Base-by-base conservation (phyloP, 1,140 invertebrate genomes). In the Streblospio benedicti region DNA sequence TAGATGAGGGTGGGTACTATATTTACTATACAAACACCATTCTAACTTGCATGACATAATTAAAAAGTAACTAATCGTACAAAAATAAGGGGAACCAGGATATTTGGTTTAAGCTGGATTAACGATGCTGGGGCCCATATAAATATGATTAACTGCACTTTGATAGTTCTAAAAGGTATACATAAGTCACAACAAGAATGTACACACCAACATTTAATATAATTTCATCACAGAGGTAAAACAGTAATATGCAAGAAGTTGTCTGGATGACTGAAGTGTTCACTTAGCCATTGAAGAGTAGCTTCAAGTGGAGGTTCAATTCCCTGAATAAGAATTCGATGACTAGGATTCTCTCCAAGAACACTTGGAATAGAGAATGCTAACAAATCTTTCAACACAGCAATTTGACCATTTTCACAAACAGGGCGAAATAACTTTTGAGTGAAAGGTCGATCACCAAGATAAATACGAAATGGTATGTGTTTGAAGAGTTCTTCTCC, bases 201-300 rank as follows among this genome's bases (percentile, higher is more conserved):
- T n/a, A n/a, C n/a, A n/a, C n/a, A n/a, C n/a, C n/a, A n/a, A n/a
- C n/a, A n/a, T n/a, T n/a, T n/a, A n/a, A n/a, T n/a, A n/a, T n/a
- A n/a, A n/a, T n/a, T n/a, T n/a, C n/a, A n/a, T n/a, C 45, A 27
- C 45, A 47, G 5, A 28, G 51, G 23, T 2, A 58, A 16, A 33
- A 76, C 28, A 63, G 74, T 77, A 33, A 83, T 76, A 83, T 99
- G 95, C 61, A 99, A 79, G 80, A 99, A 99, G 79, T 99, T 99
- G 76, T 99, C 96, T 2, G 95, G 93, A 80, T 97, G 97, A 76
- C 93, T 96, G 53, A 98, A 81, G 78, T 98, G 93, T 80, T 97
- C 92, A 16, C 92, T 93, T 72, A 99, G 84, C 94, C 95, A 99
- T 71, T 96, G 89, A 5, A 98, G 69, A 3, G 94, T 92, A n/a